Evolutionary conservation across 2,888 invertebrate species (phyloP), one percentile per base, ranked within the genome.

Genomic region (Monochamus alternatus): DNA sequence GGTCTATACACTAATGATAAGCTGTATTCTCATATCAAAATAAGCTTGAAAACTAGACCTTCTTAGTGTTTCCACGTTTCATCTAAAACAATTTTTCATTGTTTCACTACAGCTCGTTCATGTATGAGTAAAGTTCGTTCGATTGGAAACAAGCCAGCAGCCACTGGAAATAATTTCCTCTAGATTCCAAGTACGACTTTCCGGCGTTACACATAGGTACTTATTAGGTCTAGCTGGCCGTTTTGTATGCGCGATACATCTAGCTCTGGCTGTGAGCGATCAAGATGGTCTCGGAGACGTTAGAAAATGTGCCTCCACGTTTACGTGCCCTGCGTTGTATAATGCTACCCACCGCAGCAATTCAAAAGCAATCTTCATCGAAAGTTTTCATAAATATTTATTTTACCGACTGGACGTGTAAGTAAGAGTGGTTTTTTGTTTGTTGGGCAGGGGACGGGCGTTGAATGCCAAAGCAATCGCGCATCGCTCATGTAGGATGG

Each of bases 231-330:
- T 63, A 63, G 75, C 73, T 47, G 44, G 38, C 60, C 68, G 51
- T 62, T 75, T 47, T 72, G 73, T 73, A 75, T 73, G 67, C 69
- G 68, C 51, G 73, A 75, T 68, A 75, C 68, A 68, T 64, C 73
- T 75, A 68, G 75, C 58, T 60, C 59, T 75, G 58, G 62, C 47
- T 63, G 72, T 32, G 51, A 31, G 31, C 30, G 47, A 69, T 69
- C 69, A 69, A 69, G 69, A 69, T 69, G 43, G 69, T 60, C 60
- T 69, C 55, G 31, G 69, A 22, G 44, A 68, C 58, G 68, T 32
- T 68, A 59, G 68, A 68, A 58, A 68, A 60, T 69, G 47, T 44
- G 58, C 30, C 14, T 38, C 58, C 38, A 58, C 38, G 58, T n/a
- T 14, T 69, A 69, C 69, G 69, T 69, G 69, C 60, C 30, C 38